phyloP scores from a whole-genome alignment of 2,888 invertebrate species.

The Drosophila barbarae region DNA sequence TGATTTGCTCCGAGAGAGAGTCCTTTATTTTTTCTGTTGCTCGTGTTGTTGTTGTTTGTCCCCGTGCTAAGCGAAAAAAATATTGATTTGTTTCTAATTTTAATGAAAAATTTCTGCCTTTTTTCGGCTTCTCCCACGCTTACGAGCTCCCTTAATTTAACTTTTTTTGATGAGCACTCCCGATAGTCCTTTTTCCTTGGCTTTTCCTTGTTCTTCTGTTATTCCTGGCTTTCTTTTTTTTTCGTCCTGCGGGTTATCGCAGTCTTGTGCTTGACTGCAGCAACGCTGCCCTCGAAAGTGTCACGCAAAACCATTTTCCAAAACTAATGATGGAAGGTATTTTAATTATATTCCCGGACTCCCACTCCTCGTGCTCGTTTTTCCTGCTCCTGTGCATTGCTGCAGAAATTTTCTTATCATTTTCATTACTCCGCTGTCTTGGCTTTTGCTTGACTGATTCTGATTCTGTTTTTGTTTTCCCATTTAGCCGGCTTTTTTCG shows the following conservation, averaged over 20 bases:
- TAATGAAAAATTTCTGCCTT: slow-evolving; percentile 67
- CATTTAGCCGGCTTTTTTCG: slow-evolving; percentile 26
- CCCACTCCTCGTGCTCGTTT: slow-evolving; percentile 14
- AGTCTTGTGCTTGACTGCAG: slow-evolving; percentile 72
- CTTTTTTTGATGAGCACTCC: slow-evolving; percentile 68
- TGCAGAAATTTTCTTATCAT: slow-evolving; percentile 77
- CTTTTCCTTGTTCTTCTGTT: slow-evolving; percentile 15
- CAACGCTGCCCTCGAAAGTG: slow-evolving; percentile 54
- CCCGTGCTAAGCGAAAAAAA: slow-evolving; percentile 55
- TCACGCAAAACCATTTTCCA: slow-evolving; percentile 71
- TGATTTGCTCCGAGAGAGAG: slow-evolving; percentile 52
- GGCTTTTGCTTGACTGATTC: slow-evolving; percentile 76
- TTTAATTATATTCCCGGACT: slow-evolving; percentile 71
- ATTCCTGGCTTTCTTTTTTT: slow-evolving; percentile 18
- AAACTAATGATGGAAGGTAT: slow-evolving; percentile 78
- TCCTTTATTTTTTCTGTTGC: slow-evolving; percentile 1
- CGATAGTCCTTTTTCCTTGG: slow-evolving; percentile 53
- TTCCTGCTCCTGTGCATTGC: slow-evolving; percentile 62
- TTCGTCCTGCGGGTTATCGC: slow-evolving; percentile 69
- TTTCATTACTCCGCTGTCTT: slow-evolving; percentile 66
- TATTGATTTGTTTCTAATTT: slow-evolving; percentile 74
- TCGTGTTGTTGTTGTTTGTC: slow-evolving; percentile 22
- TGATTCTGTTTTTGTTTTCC: slow-evolving; percentile 51
- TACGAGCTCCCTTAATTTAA: slow-evolving; percentile 66
- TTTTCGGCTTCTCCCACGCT: slow-evolving; percentile 38